phyloP scores from a whole-genome alignment of 1,140 invertebrate species.

The Orius insidiosus region DNA sequence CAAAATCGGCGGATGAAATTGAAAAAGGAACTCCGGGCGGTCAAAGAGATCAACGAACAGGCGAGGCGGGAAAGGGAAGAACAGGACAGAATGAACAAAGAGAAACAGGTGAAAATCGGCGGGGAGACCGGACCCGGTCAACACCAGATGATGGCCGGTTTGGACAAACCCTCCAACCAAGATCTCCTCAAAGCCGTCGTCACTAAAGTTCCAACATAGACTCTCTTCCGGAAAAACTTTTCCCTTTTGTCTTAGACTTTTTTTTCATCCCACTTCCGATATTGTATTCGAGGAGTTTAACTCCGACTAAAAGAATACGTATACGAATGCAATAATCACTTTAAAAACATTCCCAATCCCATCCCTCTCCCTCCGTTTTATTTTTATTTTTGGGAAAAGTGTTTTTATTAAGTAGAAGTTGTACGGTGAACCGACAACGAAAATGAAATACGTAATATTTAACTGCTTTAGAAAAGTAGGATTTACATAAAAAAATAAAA shows the following conservation, averaged over 20 bases:
- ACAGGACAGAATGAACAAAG: conserved; percentile 76
- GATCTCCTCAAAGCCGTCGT: conserved; percentile 22
- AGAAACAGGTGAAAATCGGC: conserved; percentile 59
- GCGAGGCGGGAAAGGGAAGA: conserved; percentile 76
- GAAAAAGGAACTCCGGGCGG: conserved; percentile 84
- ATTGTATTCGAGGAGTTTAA: not conserved
- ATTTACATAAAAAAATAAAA: too few species aligned
- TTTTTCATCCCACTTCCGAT: not conserved
- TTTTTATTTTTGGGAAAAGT: too few species aligned
- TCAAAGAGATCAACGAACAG: conserved; percentile 90
- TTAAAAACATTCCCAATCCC: too few species aligned
- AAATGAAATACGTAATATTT: conserved; percentile 9
- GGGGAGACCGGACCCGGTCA: conserved; percentile 28
- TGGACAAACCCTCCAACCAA: conserved; percentile 18
- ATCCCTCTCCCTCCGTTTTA: too few species aligned
- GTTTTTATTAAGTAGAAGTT: not conserved
- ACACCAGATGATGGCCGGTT: conserved; percentile 18
- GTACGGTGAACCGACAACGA: conserved; percentile 6
- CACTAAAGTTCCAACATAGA: conserved; percentile 21
- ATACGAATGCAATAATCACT: conserved; percentile 17
- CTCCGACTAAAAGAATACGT: conserved; percentile 9
- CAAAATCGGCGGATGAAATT: conserved; percentile 95
- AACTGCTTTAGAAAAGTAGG: conserved; percentile 10
- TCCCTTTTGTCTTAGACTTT: not conserved
- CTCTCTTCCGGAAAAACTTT: not conserved